Percentiles rank a stretch among this genome's conserved stretches.
These are phyloP conservation scores for Selene dorsalis DNA, from an alignment of 2,797 vertebrate species.

Conservation along the genomic window DNA sequence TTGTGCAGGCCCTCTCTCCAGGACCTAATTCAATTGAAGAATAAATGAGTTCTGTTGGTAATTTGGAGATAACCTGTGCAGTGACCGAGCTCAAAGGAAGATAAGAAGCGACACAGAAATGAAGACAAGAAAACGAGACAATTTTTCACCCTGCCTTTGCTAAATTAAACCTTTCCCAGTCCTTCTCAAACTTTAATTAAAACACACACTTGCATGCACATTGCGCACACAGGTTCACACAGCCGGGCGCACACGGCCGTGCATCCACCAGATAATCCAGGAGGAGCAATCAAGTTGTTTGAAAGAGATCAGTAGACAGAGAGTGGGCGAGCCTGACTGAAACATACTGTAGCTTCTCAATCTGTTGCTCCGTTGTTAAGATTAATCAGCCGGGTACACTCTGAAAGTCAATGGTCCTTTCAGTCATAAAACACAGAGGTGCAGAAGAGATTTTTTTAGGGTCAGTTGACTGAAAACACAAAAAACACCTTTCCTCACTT, in stretches of 20 bases:
- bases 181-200: constrained; percentile 84
- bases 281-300: constrained; percentile 70
- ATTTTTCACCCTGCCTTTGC: constrained; percentile 80
- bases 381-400: constrained; percentile 72
- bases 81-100: constrained; percentile 77
- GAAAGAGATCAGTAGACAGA: constrained; percentile 72
- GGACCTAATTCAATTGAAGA: constrained; percentile 85
- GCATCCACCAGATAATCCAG: constrained; percentile 75
- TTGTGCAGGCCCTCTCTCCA: constrained; percentile 59
- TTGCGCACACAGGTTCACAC: constrained; percentile 61
- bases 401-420: constrained; percentile 63
- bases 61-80: constrained; percentile 85
- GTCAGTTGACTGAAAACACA: constrained; percentile 37
- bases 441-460: constrained; percentile 38
- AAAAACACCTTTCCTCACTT: constrained; percentile 2
- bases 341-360: constrained; percentile 60
- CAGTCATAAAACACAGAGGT: constrained; percentile 41
- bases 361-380: constrained; percentile 61
- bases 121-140: constrained; percentile 83
- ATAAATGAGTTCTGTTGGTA: constrained; percentile 87
- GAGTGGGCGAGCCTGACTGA: constrained; percentile 60
- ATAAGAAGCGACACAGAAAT: constrained; percentile 81
- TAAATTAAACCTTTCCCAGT: constrained; percentile 82
- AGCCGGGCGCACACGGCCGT: constrained; percentile 24
- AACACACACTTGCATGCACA: constrained; percentile 78